Evolutionary conservation across 92 coral and sea anemone species (phyloP).

Genomic region (Palythoa grandiflora): DNA sequence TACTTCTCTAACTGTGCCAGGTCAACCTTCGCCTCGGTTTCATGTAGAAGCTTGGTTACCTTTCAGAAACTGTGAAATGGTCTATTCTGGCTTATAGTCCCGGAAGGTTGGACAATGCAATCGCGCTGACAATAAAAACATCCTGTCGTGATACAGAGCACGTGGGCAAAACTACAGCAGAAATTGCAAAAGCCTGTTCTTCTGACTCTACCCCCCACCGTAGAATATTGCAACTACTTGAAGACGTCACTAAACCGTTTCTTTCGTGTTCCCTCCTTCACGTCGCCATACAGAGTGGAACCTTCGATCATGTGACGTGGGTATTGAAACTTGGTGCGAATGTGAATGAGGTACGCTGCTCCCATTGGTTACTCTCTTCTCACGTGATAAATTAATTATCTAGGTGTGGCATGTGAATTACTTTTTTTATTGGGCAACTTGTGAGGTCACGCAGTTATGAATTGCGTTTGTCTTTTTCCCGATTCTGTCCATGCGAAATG

Average conservation of each 20-base stretch:
- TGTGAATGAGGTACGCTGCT: conserved; percentile 27
- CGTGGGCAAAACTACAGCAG: conserved; percentile 33
- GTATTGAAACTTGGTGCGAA: conserved; percentile 34
- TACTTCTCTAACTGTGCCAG: too few relatives aligned
- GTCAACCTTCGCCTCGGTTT: too few relatives aligned
- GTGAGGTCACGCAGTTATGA: too few relatives aligned
- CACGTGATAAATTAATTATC: not conserved
- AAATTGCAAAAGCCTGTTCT: not conserved
- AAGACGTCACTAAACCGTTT: conserved; percentile 26
- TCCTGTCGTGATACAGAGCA: not conserved
- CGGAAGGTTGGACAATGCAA: conserved; percentile 28
- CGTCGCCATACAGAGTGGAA: conserved; percentile 39
- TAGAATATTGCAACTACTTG: conserved; percentile 7
- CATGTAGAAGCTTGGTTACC: too few relatives aligned
- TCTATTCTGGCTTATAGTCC: conserved; percentile 39
- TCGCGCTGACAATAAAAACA: conserved; percentile 17
- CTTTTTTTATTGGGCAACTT: too few relatives aligned
- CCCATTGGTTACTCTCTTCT: not conserved
- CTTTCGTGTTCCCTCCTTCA: conserved; percentile 26
- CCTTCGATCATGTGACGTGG: conserved; percentile 37
- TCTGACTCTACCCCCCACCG: conserved; percentile 1
- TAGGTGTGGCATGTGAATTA: not conserved
- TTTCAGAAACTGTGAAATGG: too few relatives aligned
- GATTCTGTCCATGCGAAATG: too few relatives aligned
- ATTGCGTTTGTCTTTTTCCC: too few relatives aligned